Evolutionary conservation across 2,888 invertebrate genomes (phyloP).

Genomic region (Pachycephus smyrnensis): DNA sequence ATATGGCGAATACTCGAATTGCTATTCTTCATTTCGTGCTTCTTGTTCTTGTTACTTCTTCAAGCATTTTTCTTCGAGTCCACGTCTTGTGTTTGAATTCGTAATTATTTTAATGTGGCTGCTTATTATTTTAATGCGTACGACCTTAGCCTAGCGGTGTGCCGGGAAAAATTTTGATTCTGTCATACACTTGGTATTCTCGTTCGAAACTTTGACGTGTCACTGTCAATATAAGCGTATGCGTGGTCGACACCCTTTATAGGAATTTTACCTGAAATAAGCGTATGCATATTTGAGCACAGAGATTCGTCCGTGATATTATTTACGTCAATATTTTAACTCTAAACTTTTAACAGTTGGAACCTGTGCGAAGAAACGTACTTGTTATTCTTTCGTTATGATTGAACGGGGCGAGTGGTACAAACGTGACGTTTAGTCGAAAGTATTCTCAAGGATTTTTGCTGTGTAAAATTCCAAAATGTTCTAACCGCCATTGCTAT

Average conservation of each 20-base stretch:
- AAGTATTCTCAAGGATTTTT: neutral
- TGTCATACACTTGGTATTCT: neutral
- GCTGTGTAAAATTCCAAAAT: neutral
- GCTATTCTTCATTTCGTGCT: neutral
- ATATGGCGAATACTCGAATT: neutral
- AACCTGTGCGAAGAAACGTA: neutral
- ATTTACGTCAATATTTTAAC: neutral
- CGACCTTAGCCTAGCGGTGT: neutral
- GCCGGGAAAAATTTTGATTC: neutral
- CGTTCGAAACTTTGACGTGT: no score
- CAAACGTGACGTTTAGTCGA: neutral
- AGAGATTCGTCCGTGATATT: no score
- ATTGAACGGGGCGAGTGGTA: neutral
- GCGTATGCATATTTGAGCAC: no score
- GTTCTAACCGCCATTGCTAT: no score
- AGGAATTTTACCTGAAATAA: no score
- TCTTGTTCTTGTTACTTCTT: neutral
- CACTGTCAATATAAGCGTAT: no score
- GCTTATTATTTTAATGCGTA: slow-evolving; percentile 46
- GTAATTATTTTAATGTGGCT: slow-evolving; percentile 47
- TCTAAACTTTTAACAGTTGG: neutral
- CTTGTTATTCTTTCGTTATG: neutral
- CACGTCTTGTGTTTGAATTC: slow-evolving; percentile 29
- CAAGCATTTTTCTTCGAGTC: neutral
- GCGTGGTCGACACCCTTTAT: no score